A percentile compares a stretch with the other conserved stretches of the same genome.
These are phyloP conservation scores for Acrobasis consociella DNA, from an alignment of 2,888 invertebrate genomes.

Conservation along the genomic window DNA sequence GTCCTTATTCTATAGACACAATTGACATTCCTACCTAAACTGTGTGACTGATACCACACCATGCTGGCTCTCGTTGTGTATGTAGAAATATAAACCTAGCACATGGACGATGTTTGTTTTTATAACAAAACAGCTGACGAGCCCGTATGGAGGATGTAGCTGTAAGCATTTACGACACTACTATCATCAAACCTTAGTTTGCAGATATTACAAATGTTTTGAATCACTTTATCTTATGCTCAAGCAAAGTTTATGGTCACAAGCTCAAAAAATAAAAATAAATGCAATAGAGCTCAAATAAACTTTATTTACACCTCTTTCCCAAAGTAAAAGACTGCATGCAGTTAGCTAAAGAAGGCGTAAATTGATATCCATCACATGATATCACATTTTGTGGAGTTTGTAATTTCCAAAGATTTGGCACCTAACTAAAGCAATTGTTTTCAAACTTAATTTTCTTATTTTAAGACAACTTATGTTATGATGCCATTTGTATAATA, in stretches of 20 bases:
- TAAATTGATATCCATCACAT: not conserved
- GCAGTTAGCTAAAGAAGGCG: constrained; percentile 41
- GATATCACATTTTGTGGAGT: not conserved
- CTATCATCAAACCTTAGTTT: constrained; percentile 1
- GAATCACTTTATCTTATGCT: constrained; percentile 4
- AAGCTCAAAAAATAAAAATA: constrained; percentile 27
- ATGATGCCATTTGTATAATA: not conserved
- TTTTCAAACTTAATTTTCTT: not conserved
- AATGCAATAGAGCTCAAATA: constrained; percentile 35
- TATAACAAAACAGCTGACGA: not conserved
- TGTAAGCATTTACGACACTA: not conserved
- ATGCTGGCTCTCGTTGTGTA: constrained; percentile 10
- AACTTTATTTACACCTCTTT: constrained; percentile 38
- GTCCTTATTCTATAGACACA: constrained; percentile 14
- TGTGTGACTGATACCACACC: constrained; percentile 9
- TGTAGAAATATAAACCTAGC: constrained; percentile 4
- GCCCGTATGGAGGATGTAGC: not conserved
- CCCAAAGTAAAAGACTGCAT: constrained; percentile 46
- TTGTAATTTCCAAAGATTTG: not conserved
- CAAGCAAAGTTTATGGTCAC: constrained; percentile 22
- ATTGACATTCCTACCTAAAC: constrained; percentile 5
- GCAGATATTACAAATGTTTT: not conserved
- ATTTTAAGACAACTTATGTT: not conserved
- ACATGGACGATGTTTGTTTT: constrained; percentile 9
- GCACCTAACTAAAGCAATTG: not conserved